phyloP scores from a whole-genome alignment of 2,113 vertebrate species.

The Rhinolophus ferrumequinum region DNA sequence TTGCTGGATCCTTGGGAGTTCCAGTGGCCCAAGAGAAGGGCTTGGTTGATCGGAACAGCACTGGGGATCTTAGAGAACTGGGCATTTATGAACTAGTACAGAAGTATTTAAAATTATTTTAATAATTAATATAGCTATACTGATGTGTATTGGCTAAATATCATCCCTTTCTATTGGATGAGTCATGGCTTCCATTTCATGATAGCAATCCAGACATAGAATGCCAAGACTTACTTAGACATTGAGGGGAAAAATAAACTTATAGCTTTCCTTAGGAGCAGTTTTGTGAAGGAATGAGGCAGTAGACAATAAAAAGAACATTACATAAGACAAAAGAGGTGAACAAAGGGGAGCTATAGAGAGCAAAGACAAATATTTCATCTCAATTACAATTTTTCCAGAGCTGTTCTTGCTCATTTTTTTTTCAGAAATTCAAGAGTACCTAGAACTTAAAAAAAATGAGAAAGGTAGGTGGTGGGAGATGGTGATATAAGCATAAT shows the following conservation, averaged over 20 bases:
- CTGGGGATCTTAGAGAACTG: not conserved
- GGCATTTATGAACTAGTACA: not conserved
- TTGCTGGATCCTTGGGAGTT: not conserved
- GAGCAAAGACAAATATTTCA: not conserved
- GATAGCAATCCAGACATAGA: not conserved
- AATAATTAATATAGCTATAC: not conserved
- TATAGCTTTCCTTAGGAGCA: not conserved
- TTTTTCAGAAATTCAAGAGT: not conserved
- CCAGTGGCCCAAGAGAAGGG: not conserved
- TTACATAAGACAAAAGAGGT: not conserved
- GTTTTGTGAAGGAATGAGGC: not conserved
- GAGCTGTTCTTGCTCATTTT: not conserved
- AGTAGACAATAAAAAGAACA: not conserved
- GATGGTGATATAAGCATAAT: not conserved
- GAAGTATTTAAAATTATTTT: not conserved
- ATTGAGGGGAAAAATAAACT: not conserved
- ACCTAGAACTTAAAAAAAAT: not conserved
- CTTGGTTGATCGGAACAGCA: not conserved
- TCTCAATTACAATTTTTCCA: not conserved
- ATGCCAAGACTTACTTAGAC: not conserved
- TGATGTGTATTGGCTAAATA: not conserved
- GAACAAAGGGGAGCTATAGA: not conserved
- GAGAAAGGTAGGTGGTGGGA: not conserved
- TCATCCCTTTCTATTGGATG: not conserved
- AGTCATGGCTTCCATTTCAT: not conserved